Conservation (phyloP, 2,797 vertebrate genomes). For the Melanotaenia maccullochi region DNA sequence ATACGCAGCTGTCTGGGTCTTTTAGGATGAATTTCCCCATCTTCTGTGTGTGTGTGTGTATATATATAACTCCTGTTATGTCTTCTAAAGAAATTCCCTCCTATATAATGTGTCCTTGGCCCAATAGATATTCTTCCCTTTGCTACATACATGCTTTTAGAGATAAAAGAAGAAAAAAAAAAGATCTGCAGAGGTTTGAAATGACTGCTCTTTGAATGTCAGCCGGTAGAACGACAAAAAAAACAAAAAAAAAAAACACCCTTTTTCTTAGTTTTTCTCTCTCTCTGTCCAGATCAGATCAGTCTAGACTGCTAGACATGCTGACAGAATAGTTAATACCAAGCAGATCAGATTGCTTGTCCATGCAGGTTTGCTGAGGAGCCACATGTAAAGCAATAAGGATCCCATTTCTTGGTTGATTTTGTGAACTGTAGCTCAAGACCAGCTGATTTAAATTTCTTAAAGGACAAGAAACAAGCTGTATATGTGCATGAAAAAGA, state of each 20-base stretch:
- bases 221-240: neutral
- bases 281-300: neutral
- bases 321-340: constrained; percentile 39
- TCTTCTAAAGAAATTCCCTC: constrained; percentile 15
- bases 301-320: constrained; percentile 3
- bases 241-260: neutral
- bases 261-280: neutral
- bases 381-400: constrained; percentile 17
- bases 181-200: constrained; percentile 2
- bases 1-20: constrained; percentile 39
- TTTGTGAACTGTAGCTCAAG: constrained; percentile 14
- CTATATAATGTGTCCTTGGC: constrained; percentile 7
- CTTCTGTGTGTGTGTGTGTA: constrained; percentile 17
- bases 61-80: constrained; percentile 2
- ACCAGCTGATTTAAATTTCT: constrained; percentile 10
- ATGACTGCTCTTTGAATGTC: neutral
- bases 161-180: neutral
- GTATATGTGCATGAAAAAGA: neutral
- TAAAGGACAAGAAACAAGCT: neutral
- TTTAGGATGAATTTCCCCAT: constrained; percentile 22
- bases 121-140: constrained; percentile 10
- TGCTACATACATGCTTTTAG: neutral
- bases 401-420: constrained; percentile 24
- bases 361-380: constrained; percentile 13
- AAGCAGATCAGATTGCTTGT: constrained; percentile 35